Percentiles rank a stretch among this genome's conserved stretches.
phyloP scores from a whole-genome alignment of 2,113 vertebrate species.

The Pteronura brasiliensis region DNA sequence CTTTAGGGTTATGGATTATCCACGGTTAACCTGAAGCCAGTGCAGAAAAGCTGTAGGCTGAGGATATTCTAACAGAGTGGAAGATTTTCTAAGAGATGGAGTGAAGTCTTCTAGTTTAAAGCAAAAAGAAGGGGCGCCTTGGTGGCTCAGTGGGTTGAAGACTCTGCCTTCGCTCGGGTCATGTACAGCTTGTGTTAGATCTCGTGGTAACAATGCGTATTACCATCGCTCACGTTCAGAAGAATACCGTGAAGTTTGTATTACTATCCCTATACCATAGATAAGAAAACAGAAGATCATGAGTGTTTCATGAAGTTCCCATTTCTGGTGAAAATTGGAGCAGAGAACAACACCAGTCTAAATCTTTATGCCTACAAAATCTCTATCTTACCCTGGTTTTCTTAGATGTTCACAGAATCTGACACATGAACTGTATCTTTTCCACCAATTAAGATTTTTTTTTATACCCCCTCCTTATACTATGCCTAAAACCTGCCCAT shows the following conservation, averaged over 20 bases:
- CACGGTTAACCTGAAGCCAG: not conserved
- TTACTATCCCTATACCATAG: not conserved
- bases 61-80: not conserved
- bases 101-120: not conserved
- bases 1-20: not conserved
- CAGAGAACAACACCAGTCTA: not conserved
- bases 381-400: not conserved
- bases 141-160: too few relatives aligned
- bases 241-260: not conserved
- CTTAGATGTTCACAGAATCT: not conserved
- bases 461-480: rapidly evolving
- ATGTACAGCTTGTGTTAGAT: not conserved
- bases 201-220: rapidly evolving
- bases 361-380: not conserved
- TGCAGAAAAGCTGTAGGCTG: not conserved
- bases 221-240: not conserved
- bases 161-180: too few relatives aligned
- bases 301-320: not conserved
- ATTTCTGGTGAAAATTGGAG: not conserved
- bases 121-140: too few relatives aligned
- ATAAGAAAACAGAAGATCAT: not conserved
- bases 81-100: not conserved
- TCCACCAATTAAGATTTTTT: not conserved
- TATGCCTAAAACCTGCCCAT: not conserved
- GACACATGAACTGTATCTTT: not conserved